Evolutionary conservation across 2,888 invertebrate genomes (phyloP).

Genomic region (Calameuta pallipes): DNA sequence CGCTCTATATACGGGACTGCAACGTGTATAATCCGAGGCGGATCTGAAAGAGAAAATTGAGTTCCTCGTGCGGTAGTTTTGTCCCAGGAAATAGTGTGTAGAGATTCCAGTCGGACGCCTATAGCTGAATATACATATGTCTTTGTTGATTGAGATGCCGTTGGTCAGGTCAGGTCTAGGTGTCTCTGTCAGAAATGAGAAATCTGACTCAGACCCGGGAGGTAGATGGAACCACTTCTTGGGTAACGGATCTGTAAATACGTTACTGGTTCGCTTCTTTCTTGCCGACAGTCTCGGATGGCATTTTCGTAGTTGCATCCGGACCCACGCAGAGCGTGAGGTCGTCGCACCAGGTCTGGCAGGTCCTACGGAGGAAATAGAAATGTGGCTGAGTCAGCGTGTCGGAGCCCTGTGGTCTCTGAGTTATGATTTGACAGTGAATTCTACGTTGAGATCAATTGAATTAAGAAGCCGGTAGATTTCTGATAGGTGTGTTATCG

Average conservation of each 20-base stretch:
- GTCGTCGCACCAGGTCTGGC: background rate
- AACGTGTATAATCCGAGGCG: background rate
- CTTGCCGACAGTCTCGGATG: conserved; percentile 6
- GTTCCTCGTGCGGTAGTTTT: background rate
- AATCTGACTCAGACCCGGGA: background rate
- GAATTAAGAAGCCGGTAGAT: background rate
- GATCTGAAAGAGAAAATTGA: background rate
- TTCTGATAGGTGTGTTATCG: background rate
- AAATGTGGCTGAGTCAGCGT: background rate
- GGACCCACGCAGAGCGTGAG: background rate
- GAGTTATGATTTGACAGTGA: background rate
- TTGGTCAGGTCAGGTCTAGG: background rate
- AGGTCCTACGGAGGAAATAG: background rate
- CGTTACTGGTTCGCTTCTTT: background rate
- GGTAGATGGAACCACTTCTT: conserved; percentile 28
- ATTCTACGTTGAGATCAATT: background rate
- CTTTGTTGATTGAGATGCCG: background rate
- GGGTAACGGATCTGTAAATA: conserved; percentile 1
- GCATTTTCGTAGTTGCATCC: background rate
- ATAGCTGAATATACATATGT: background rate
- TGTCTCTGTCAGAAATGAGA: background rate
- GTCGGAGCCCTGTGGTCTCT: background rate
- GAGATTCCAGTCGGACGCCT: background rate
- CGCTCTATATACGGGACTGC: background rate
- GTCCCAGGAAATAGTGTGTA: background rate